Conservation (phyloP, 2,888 invertebrate species). For the Drosophila planitibia region DNA sequence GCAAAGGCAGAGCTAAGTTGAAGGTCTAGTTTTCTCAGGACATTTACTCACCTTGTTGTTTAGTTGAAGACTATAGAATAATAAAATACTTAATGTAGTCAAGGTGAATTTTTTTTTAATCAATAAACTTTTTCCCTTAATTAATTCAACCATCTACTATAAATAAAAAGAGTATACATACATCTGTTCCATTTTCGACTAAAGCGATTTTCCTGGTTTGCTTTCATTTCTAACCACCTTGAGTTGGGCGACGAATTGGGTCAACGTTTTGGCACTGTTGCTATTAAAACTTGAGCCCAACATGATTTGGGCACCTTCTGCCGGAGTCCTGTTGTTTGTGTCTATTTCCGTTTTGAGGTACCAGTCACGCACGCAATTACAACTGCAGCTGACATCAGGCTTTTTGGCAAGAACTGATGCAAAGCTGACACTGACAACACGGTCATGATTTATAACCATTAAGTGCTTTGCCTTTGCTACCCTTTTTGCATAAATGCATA, state of each 20-base stretch:
- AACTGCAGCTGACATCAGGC: slow-evolving; percentile 35
- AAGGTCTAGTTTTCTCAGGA: neutral
- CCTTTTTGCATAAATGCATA: neutral
- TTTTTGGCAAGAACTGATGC: slow-evolving; percentile 40
- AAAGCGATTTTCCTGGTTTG: neutral
- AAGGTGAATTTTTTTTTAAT: neutral
- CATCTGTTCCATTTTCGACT: neutral
- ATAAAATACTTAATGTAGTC: neutral
- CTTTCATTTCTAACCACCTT: slow-evolving; percentile 46
- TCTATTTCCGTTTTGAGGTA: slow-evolving; percentile 59
- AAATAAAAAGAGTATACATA: slow-evolving; percentile 2
- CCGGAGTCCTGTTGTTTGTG: slow-evolving; percentile 31
- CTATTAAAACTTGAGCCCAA: slow-evolving; percentile 47
- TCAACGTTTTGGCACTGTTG: slow-evolving; percentile 59
- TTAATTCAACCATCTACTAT: neutral
- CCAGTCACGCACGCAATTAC: slow-evolving; percentile 50
- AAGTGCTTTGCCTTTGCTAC: neutral
- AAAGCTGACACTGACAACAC: slow-evolving; percentile 28
- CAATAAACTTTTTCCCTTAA: neutral
- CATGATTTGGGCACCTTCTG: slow-evolving; percentile 58
- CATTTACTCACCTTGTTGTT: neutral
- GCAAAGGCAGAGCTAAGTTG: neutral
- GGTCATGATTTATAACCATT: slow-evolving; percentile 30
- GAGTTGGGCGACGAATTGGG: slow-evolving; percentile 58
- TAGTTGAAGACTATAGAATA: neutral